Evolutionary conservation across 1,140 invertebrate species (phyloP), one percentile per base, ranked within the genome.

Genomic region (Copidosoma floridanum): DNA sequence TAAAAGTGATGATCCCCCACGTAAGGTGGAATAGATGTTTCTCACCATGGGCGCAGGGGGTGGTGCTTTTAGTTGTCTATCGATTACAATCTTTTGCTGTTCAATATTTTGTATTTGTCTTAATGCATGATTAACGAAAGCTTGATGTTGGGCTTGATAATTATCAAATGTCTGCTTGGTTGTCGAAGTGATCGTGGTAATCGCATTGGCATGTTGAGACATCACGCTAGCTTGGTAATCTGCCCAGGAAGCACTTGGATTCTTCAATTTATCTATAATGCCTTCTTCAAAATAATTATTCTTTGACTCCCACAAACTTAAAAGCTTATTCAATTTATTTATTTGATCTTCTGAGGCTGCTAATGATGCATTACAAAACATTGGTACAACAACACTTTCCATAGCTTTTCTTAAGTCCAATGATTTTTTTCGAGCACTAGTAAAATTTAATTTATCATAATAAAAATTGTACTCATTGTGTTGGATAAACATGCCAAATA

Each of bases 301-400:
- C 79, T 98, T 97, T 54, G 93, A 93, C 76, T 97, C 94, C 96
- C 96, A 99, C 11, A 98, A 81, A 50, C 89, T 92, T 18, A 97
- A 81, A 46, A 98, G 80, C 83, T 98, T 98, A 70, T 91, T 90
- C 38, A 98, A 81, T 81, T 97, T 98, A 64, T 85, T 85, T 68
- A 91, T 86, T 78, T 95, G 93, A 32, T 97, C 94, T 46, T 93
- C 90, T 20, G 83, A 88, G 46, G 92, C 90, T 62, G 88, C 89
- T 79, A 88, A 79, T 76, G 89, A 90, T 47, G 94, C 88, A 78
- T 92, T 92, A 82, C 94, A 97, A 84, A 97, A 98, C 88, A 97
- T 95, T 65, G 95, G 94, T 68, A 97, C 92, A 62, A 98, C 93
- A 67, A 97, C 92, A 71, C 86, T 88, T 85, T 97, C 94, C 77